Evolutionary conservation across 2,888 invertebrate species (phyloP).

Genomic region (Hoplodrina blanda): DNA sequence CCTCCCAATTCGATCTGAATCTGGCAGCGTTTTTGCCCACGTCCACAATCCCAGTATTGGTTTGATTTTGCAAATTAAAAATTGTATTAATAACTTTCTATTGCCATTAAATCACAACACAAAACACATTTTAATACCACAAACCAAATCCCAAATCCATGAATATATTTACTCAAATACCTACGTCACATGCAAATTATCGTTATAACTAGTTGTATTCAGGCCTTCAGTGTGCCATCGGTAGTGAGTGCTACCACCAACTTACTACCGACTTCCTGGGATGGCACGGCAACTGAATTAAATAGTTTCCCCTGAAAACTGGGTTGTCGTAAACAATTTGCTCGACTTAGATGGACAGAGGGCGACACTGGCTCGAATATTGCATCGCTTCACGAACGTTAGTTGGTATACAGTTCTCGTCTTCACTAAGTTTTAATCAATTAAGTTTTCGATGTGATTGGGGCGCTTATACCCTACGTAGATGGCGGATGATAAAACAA

Average conservation of each 20-base stretch:
- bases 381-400: conserved; percentile 52
- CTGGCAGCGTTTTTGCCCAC: too few species aligned
- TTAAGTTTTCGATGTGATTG: conserved; percentile 53
- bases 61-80: too few species aligned
- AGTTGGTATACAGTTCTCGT: conserved; percentile 46
- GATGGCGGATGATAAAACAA: not conserved
- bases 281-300: conserved; percentile 82
- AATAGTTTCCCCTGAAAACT: conserved; percentile 84
- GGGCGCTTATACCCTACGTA: conserved; percentile 11
- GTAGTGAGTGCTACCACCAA: conserved; percentile 74
- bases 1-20: too few species aligned
- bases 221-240: conserved; percentile 52
- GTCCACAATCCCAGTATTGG: too few species aligned
- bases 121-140: not conserved
- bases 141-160: conserved; percentile 2
- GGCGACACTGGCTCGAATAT: conserved; percentile 62
- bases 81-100: too few species aligned
- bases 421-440: conserved; percentile 54
- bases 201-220: conserved; percentile 48
- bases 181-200: conserved; percentile 44
- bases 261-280: conserved; percentile 75
- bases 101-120: not conserved
- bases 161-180: conserved; percentile 27
- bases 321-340: conserved; percentile 85
- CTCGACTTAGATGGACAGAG: conserved; percentile 71